Evolutionary conservation across 2,888 invertebrate genomes (phyloP).

Genomic region (Lamellibrachia columna): DNA sequence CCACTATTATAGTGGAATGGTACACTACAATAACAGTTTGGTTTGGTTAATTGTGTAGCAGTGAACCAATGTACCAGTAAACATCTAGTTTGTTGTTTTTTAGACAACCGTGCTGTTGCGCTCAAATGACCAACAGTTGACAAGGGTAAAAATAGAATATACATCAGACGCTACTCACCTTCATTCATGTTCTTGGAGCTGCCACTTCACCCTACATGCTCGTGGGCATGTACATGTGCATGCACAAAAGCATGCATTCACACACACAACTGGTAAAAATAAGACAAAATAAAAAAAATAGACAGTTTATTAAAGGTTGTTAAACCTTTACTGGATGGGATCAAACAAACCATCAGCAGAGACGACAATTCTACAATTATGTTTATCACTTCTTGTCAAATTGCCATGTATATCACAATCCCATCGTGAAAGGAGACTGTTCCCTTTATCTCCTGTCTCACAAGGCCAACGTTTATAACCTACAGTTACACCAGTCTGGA

Average conservation of each 20-base stretch:
- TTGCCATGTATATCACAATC: too few species aligned
- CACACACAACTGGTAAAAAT: background rate
- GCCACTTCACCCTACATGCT: background rate
- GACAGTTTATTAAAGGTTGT: background rate
- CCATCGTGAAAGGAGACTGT: too few species aligned
- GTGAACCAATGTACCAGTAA: background rate
- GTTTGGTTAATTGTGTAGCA: too few species aligned
- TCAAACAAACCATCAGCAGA: background rate
- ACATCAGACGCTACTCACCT: background rate
- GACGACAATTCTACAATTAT: background rate
- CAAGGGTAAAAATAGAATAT: background rate
- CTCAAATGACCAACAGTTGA: background rate
- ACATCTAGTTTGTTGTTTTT: background rate
- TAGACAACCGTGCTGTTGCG: background rate
- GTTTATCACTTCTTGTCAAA: background rate
- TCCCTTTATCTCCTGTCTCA: too few species aligned
- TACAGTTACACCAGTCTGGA: too few species aligned
- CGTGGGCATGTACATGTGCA: background rate
- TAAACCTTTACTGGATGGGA: background rate
- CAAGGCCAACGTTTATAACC: too few species aligned
- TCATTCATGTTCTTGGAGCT: background rate
- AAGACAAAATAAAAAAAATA: background rate
- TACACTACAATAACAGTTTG: too few species aligned
- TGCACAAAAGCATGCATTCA: background rate
- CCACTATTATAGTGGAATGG: too few species aligned